A percentile compares a stretch with the other conserved stretches of the same genome.
Evolutionary conservation across 2,888 invertebrate species (phyloP).

Genomic region (Camponotus fellah): DNA sequence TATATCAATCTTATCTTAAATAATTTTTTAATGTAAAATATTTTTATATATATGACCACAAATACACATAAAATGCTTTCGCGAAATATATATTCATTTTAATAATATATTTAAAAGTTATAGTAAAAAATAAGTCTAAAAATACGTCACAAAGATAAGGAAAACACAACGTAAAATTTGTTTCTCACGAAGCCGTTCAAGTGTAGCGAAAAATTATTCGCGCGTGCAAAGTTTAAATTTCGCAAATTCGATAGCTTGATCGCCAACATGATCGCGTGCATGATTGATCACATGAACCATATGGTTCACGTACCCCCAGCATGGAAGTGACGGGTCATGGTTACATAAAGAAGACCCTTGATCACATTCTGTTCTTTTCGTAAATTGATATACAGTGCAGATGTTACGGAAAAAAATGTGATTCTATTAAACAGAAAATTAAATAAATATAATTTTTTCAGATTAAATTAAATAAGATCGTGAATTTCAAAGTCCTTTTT

Average conservation of each 20-base stretch:
- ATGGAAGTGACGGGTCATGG: constrained; percentile 81
- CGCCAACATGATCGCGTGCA: constrained; percentile 65
- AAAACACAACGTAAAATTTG: constrained; percentile 11
- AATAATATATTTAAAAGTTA: neutral
- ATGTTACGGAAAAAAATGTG: constrained; percentile 22
- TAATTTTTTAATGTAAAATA: neutral
- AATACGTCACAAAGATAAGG: neutral
- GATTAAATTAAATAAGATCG: neutral
- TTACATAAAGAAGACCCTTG: constrained; percentile 75
- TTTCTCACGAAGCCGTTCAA: constrained; percentile 77
- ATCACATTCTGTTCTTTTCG: constrained; percentile 10
- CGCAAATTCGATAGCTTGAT: constrained; percentile 81
- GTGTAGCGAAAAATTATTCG: constrained; percentile 73
- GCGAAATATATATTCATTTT: neutral
- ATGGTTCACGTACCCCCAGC: constrained; percentile 82
- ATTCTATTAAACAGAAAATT: neutral
- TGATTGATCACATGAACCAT: constrained; percentile 75
- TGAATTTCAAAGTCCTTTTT: neutral
- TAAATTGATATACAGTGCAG: constrained; percentile 39
- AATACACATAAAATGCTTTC: neutral
- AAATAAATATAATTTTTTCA: neutral
- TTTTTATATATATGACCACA: neutral
- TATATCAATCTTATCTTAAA: neutral
- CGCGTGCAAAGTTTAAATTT: constrained; percentile 80
- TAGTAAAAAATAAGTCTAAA: neutral